phyloP scores from a whole-genome alignment of 2,113 vertebrate genomes.

The Andinoacara biseriatus region DNA sequence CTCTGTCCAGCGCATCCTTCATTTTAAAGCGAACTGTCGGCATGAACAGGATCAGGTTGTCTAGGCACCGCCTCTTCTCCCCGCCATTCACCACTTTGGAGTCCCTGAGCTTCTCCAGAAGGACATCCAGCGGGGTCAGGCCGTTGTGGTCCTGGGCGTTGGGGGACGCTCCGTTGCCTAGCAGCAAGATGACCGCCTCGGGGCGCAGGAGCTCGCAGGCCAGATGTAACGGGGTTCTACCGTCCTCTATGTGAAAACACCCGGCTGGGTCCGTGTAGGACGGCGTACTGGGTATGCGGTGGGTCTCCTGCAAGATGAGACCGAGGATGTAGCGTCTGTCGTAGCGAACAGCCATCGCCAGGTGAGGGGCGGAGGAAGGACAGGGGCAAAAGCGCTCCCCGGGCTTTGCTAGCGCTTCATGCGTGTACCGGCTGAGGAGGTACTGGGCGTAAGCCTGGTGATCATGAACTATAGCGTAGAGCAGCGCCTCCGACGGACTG shows the following conservation, averaged over 20 bases:
- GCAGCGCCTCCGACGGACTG: constrained; percentile 87
- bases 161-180: constrained; percentile 86
- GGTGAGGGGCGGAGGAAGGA: constrained; percentile 84
- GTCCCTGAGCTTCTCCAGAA: constrained; percentile 84
- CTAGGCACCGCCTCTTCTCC: constrained; percentile 82
- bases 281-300: constrained; percentile 75
- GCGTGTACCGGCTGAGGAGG: constrained; percentile 83
- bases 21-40: constrained; percentile 82
- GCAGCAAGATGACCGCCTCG: constrained; percentile 83
- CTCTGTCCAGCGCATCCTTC: constrained; percentile 76
- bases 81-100: constrained; percentile 74
- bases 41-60: constrained; percentile 88
- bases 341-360: constrained; percentile 88
- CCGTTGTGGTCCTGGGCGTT: constrained; percentile 82
- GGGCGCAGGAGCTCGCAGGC: constrained; percentile 87
- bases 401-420: constrained; percentile 84
- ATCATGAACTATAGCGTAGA: constrained; percentile 91
- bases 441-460: constrained; percentile 87
- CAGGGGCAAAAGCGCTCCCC: constrained; percentile 87
- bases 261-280: constrained; percentile 80
- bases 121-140: constrained; percentile 84
- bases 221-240: constrained; percentile 85
- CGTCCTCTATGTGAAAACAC: constrained; percentile 83
- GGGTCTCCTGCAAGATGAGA: constrained; percentile 86
- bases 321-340: constrained; percentile 85